Conservation (phyloP, 2,113 vertebrate species). For the Machaerirhynchus nigripectus region DNA sequence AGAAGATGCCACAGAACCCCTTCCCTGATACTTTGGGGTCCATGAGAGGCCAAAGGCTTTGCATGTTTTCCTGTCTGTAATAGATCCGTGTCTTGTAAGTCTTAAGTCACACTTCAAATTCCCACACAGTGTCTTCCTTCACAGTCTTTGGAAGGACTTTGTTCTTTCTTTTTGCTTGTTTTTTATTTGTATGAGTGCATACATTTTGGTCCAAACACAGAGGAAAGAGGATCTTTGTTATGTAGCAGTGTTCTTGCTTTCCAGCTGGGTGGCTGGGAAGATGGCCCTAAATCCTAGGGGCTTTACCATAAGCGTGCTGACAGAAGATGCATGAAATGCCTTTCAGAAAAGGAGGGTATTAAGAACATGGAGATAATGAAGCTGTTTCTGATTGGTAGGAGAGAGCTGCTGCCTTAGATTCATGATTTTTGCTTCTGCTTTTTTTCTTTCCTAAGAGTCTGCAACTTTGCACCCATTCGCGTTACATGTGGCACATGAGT, state of each 20-base stretch:
- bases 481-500: fast-evolving
- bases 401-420: not conserved
- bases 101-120: not conserved
- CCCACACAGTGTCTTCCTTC: not conserved
- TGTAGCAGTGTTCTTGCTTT: not conserved
- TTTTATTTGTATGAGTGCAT: not conserved
- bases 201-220: not conserved
- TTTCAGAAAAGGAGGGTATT: not conserved
- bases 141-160: not conserved
- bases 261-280: not conserved
- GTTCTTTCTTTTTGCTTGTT: not conserved
- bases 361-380: not conserved
- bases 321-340: not conserved
- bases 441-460: not conserved
- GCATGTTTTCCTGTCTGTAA: not conserved
- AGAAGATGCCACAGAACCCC: not conserved
- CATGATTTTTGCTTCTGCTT: not conserved
- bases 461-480: not conserved
- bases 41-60: not conserved
- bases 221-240: not conserved
- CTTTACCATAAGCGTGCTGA: fast-evolving
- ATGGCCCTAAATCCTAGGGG: not conserved
- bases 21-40: not conserved
- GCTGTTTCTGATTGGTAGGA: not conserved
- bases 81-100: not conserved